Evolutionary conservation across 2,113 vertebrate species (phyloP).

Genomic region (Limnothrissa miodon): DNA sequence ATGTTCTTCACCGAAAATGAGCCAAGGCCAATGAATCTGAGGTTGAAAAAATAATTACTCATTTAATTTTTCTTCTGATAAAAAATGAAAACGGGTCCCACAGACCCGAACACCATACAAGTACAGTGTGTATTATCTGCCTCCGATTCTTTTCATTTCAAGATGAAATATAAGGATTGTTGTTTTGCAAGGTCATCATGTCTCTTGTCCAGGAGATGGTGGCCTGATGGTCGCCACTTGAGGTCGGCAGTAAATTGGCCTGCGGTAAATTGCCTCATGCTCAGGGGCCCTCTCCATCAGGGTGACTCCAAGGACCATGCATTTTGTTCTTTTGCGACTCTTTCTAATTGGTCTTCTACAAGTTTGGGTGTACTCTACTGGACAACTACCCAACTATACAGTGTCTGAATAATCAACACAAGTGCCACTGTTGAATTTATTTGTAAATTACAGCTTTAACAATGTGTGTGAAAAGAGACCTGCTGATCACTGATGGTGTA

Average conservation of each 20-base stretch:
- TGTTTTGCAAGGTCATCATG: not conserved
- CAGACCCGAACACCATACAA: too few relatives aligned
- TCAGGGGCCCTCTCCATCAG: not conserved
- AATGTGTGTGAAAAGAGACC: not conserved
- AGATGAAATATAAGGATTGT: not conserved
- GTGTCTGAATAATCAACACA: not conserved
- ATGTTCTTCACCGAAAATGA: too few relatives aligned
- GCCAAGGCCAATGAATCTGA: too few relatives aligned
- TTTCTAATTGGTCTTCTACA: not conserved
- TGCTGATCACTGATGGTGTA: not conserved
- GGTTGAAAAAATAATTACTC: too few relatives aligned
- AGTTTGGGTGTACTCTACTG: not conserved
- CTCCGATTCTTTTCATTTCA: not conserved
- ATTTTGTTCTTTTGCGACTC: not conserved
- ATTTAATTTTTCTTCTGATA: too few relatives aligned
- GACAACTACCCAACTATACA: not conserved
- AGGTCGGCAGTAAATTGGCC: not conserved
- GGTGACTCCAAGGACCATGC: not conserved
- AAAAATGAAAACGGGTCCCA: too few relatives aligned
- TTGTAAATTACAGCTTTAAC: not conserved
- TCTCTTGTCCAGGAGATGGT: not conserved
- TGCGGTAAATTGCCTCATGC: not conserved
- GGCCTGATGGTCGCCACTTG: not conserved
- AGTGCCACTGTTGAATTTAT: not conserved
- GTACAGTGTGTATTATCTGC: not conserved